Evolutionary conservation across 2,797 vertebrate species (phyloP).

Genomic region (Pseudomugil tenellus): DNA sequence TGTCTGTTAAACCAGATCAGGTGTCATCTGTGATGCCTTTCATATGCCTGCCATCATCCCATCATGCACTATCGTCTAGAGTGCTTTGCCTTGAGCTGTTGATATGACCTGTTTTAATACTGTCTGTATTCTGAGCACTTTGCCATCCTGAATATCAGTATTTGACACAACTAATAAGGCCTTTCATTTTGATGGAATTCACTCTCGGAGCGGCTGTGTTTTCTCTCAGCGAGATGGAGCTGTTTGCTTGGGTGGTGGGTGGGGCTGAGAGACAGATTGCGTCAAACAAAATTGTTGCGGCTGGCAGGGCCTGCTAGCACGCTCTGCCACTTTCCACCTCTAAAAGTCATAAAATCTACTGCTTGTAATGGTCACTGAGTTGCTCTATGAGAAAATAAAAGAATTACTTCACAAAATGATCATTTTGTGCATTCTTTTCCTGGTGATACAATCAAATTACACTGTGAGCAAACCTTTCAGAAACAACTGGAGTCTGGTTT

Average conservation of each 20-base stretch:
- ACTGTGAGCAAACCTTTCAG: conserved; percentile 65
- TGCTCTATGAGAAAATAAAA: conserved; percentile 41
- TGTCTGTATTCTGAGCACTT: conserved; percentile 67
- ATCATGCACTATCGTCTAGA: conserved; percentile 57
- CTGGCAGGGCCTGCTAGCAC: conserved; percentile 42
- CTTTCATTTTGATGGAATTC: conserved; percentile 71
- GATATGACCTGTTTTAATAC: conserved; percentile 51
- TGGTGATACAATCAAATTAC: conserved; percentile 73
- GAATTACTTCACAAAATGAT: conserved; percentile 63
- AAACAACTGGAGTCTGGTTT: conserved; percentile 73
- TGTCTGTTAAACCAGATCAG: conserved; percentile 71
- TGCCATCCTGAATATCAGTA: conserved; percentile 61
- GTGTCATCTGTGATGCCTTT: conserved; percentile 67
- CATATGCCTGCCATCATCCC: conserved; percentile 58
- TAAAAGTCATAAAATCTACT: conserved; percentile 40
- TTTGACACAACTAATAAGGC: conserved; percentile 72
- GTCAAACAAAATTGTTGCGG: conserved; percentile 56
- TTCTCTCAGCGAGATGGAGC: conserved; percentile 48
- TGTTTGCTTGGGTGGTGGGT: conserved; percentile 58
- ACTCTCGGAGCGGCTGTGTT: conserved; percentile 46
- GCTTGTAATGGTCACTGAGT: conserved; percentile 20
- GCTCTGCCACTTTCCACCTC: conserved; percentile 32
- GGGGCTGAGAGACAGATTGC: conserved; percentile 61
- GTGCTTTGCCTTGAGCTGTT: conserved; percentile 50
- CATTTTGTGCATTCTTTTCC: conserved; percentile 68